phyloP scores from a whole-genome alignment of 2,797 vertebrate species.

The Lepilemur ruficaudatus region DNA sequence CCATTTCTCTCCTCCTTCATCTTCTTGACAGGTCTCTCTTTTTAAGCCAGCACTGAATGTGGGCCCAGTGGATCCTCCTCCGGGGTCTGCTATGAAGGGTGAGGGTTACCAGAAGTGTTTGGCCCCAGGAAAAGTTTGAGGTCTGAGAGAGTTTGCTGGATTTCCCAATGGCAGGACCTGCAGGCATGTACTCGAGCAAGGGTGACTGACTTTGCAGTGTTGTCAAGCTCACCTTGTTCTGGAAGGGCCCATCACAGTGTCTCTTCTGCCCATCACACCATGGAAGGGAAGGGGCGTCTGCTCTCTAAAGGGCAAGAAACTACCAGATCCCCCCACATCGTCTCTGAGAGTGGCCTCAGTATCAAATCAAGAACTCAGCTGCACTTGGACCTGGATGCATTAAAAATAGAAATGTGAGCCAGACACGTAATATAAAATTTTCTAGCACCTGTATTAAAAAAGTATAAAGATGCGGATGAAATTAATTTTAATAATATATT shows the following conservation, averaged over 20 bases:
- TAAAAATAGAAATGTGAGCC: background rate
- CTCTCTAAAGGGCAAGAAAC: slow-evolving; percentile 28
- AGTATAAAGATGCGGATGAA: background rate
- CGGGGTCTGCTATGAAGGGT: background rate
- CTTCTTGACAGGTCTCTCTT: background rate
- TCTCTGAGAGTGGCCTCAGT: background rate
- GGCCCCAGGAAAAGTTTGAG: background rate
- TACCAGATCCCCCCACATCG: background rate
- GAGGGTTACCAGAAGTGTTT: background rate
- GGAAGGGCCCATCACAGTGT: background rate
- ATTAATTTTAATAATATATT: background rate
- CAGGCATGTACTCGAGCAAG: background rate
- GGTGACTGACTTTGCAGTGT: background rate
- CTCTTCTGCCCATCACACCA: slow-evolving; percentile 3
- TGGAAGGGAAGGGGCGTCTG: background rate
- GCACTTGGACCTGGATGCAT: slow-evolving; percentile 32
- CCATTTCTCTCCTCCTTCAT: background rate
- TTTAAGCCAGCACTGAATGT: background rate
- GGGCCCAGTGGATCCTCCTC: background rate
- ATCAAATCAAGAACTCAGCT: background rate
- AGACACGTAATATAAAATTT: background rate
- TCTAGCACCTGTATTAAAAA: background rate
- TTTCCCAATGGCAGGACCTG: slow-evolving; percentile 20
- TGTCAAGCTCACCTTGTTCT: background rate
- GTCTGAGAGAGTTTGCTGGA: background rate